Base-by-base conservation (phyloP, 2,888 invertebrate genomes). In the Xylophagus ater region DNA sequence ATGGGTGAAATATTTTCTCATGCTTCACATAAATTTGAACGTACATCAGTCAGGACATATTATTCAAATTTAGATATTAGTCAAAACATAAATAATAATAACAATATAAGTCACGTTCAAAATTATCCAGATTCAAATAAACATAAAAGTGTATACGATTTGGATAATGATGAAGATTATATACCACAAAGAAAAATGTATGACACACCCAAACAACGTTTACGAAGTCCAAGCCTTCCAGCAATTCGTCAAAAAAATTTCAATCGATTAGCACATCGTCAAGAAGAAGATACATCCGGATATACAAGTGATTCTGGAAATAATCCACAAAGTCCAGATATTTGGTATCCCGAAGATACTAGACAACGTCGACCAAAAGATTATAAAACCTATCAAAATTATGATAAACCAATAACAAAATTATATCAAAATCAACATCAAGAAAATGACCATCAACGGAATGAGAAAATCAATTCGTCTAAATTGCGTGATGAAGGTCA, bases 241-340 rank as follows among this genome's bases (percentile, higher is more conserved):
- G 76, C 79, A 0, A 80, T 81, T 46, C 60, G 72, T 13, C 59
- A 62, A 10, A 17, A 28, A 8, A 40, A 34, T 19, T 40, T 14
- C 20, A 26, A 21, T n/a, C 34, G 26, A 7, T 68, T 5, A 6
- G 19, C 52, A 68, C 68, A 52, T n/a, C 40, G 70, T 49, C 71
- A 69, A 37, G 81, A 80, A 54, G 80, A 80, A 24, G 84, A 85
- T 54, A 85, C 85, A 38, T 85, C 85, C 20, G 86, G 86, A 24
- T 85, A 87, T 62, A 81, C 83, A 34, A 86, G 86, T 58, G 85
- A 86, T 57, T 81, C 79, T 33, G 63, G 73, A 9, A 73, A 74
- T 54, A 71, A 73, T 43, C 53, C 56, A 21, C 70, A 62, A 39
- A 66, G 66, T 5, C 68, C 70, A 17, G 71, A 71, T 47, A 60